A percentile compares a stretch with the other conserved stretches of the same genome.
These are phyloP conservation scores for Neoascia interrupta DNA, from an alignment of 2,888 invertebrate species.

Conservation along the genomic window DNA sequence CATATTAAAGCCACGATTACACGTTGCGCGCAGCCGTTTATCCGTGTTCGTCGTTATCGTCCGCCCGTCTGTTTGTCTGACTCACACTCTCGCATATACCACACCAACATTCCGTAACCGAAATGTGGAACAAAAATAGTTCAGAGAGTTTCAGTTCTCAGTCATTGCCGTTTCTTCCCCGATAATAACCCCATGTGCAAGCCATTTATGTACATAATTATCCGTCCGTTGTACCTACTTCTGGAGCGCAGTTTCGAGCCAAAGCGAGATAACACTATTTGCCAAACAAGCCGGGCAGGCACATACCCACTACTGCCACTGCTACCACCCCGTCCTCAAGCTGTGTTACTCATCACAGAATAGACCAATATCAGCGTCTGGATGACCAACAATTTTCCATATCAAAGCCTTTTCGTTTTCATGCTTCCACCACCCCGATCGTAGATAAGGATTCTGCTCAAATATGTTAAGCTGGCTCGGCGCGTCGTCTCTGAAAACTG, in stretches of 20 bases:
- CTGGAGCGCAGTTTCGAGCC: constrained; percentile 57
- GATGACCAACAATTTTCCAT: too few species aligned
- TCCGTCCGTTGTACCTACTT: constrained; percentile 14
- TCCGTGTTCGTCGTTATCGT: constrained; percentile 16
- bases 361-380: constrained; percentile 1
- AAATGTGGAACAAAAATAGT: constrained; percentile 61
- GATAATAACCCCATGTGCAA: constrained; percentile 46
- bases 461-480: too few species aligned
- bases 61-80: constrained; percentile 50
- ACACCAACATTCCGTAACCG: constrained; percentile 18
- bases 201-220: constrained; percentile 30
- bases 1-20: constrained; percentile 65
- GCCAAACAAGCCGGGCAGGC: constrained; percentile 45
- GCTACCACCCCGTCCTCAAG: background rate
- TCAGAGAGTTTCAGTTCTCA: constrained; percentile 18
- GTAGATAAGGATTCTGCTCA: constrained; percentile 40
- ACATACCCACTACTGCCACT: background rate
- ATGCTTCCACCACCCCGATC: constrained; percentile 12
- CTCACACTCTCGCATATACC: constrained; percentile 51
- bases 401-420: background rate
- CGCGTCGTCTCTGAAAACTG: background rate
- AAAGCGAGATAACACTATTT: constrained; percentile 64
- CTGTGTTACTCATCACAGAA: constrained; percentile 5
- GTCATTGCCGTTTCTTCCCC: constrained; percentile 53
- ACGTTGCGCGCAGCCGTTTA: constrained; percentile 28